phyloP scores from a whole-genome alignment of 1,140 invertebrate genomes.

The Caerostris darwini region DNA sequence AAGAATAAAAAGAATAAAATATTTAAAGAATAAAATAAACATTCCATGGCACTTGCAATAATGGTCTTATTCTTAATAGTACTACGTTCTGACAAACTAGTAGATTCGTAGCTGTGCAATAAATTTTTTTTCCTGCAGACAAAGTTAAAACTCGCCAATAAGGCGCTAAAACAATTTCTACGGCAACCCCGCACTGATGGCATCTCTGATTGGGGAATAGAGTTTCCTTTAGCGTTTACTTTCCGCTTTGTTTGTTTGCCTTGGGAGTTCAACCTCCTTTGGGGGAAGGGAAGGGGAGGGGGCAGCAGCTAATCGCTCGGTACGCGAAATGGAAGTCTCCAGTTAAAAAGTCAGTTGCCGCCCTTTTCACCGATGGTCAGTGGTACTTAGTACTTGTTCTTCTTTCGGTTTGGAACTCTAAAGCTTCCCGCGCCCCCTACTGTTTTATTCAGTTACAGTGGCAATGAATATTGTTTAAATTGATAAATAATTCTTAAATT shows the following conservation, averaged over 20 bases:
- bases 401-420: background rate
- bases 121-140: background rate
- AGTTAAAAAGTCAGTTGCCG: background rate
- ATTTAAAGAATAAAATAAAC: background rate
- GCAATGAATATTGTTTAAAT: background rate
- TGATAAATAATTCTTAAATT: background rate
- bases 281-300: slow-evolving; percentile 26
- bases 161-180: background rate
- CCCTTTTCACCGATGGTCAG: slow-evolving; percentile 18
- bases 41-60: background rate
- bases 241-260: slow-evolving; percentile 72
- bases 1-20: too few relatives aligned
- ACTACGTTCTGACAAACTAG: background rate
- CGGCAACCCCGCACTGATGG: background rate
- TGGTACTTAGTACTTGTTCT: background rate
- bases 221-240: slow-evolving; percentile 63
- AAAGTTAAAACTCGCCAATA: background rate
- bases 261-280: slow-evolving; percentile 46
- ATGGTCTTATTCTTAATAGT: background rate
- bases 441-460: background rate
- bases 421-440: too few relatives aligned
- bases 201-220: slow-evolving; percentile 60
- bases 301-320: slow-evolving; percentile 59
- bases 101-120: background rate
- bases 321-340: slow-evolving; percentile 19